Base-by-base conservation (phyloP, 2,888 invertebrate species). In the Dione vanillae region DNA sequence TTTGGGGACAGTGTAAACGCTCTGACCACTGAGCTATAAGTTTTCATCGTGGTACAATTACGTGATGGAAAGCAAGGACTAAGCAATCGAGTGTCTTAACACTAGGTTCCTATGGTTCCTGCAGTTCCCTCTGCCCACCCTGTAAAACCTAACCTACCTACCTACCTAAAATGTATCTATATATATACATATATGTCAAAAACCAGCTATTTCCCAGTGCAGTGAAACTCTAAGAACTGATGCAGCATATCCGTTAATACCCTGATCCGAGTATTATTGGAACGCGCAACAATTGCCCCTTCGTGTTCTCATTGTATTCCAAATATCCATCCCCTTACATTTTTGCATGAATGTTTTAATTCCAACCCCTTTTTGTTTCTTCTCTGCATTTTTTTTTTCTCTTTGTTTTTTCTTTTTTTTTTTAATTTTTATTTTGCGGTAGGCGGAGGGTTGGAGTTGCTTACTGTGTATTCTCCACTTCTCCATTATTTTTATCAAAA, bases 181-280 rank as follows among this genome's bases (percentile, higher is more conserved):
- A 40, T 43, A 11, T 43, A 43, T 14, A 43, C 2, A 37, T 35
- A 61, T 20, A 49, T 14, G 61, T 5, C 1, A 20, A 16, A 47
- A 37, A 11, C 59, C 54, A 65, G 76, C n/a, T 37, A 64, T 71
- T 70, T 70, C 43, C 11, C 2, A 40, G 49, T 62, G 35, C n/a
- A 2, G 11, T 74, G 7, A 9, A 16, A 65, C 19, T 70, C 59
- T 9, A 0, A 5, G 77, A 51, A 71, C 58, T 2, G 0, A 45
- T 2, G 82, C 79, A 65, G 77, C 90, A 84, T 83, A 85, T 85
- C 83, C 78, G 71, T 77, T 84, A 81, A 81, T 79, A 84, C 73
- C 73, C 72, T 89, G 87, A 91, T 89, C 90, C 85, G 76, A 77
- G 76, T 78, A 86, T 90, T 90, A 90, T 88, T 89, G 86, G 83